Base-by-base conservation (phyloP, 2,888 invertebrate species). In the Pemphredon lugubris region DNA sequence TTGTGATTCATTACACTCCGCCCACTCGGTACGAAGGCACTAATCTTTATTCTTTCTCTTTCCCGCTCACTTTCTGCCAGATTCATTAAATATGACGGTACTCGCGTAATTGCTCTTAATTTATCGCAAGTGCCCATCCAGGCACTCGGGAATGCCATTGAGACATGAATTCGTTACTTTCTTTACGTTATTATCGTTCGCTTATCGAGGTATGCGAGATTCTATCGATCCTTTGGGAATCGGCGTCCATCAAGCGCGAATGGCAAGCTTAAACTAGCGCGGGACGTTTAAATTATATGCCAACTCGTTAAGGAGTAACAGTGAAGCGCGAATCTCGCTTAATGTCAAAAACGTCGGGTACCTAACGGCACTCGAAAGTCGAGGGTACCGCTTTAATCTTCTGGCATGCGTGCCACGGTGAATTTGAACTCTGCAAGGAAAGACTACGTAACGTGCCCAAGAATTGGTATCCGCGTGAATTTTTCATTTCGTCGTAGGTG, bases 51-150 rank as follows among this genome's bases (percentile, higher is more conserved):
- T 70, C 54, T 18, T 21, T 51, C 30, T 2, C 13, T 39, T 34
- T 13, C 6, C 26, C 40, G 61, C 32, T 54, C 44, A 16, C 32
- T 55, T 47, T 55, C 50, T 60, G 40, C 51, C 64, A 32, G 61
- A 51, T 50, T 34, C 59, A 73, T 79, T 70, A 81, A 78, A 71
- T 69, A 78, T 83, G 86, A 84, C 83, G 81, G 70, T 79, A 84
- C 79, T 81, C 71, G 69, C 67, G 82, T 87, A 87, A 88, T 88
- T 88, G 86, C 81, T 85, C 86, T 82, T 84, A 87, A 88, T 88
- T 87, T 74, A 74, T 63, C 68, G 67, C 77, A 86, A 86, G 81
- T 84, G 83, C 72, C 73, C 39, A 65, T n/a, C 57, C 82, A 81
- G 84, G 85, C 85, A 73, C 78, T 70, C 58, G 45, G 75, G 81